Evolutionary conservation across 2,113 vertebrate species (phyloP), one percentile per base, ranked within the genome.

Genomic region (Proteles cristata): DNA sequence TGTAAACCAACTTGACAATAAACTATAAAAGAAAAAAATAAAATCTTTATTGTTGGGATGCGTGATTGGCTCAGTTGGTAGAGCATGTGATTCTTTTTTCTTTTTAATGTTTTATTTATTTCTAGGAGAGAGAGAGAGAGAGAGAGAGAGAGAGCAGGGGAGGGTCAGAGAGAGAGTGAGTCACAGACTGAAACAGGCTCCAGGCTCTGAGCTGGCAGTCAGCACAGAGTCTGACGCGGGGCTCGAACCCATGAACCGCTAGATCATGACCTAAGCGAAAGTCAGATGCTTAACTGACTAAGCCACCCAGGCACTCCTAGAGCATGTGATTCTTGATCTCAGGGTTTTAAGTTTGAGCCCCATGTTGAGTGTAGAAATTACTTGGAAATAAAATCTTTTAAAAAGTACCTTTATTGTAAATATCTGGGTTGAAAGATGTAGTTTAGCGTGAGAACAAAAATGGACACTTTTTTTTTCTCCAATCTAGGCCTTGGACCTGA

Each of bases 401-500:
- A 76, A 63, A 43, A 45, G 45, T 1, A 68, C 4, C 33, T 53
- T 88, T 68, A 25, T 21, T 91, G 33, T 19, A 17, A 50, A 33
- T 45, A 23, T 7, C 5, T 76, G 19, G 15, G 0, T 31, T 39
- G 26, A 11, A 58, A 15, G 6, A 35, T 74, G 2, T 48, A n/a
- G 26, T 61, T 63, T 50, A 93, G 65, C 11, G 26, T 58, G 43
- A 82, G 58, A 90, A 43, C 25, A 82, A 83, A 79, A n/a, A 11
- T 82, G 45, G 33, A 3, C 5, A 0, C 16, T 58, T 5, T 2
- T 26, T 2, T 26, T n/a, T 15, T 35, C 28, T 79, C 25, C 11
- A 3, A 0, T 0, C n/a, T 43, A 33, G 33, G 39, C 39, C 8
- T n/a, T 25, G 58, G 23, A 61, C 2, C 1, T 23, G 26, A 85